Evolutionary conservation across 2,888 invertebrate species (phyloP), one percentile per base, ranked within the genome.

Genomic region (Lypha dubia): DNA sequence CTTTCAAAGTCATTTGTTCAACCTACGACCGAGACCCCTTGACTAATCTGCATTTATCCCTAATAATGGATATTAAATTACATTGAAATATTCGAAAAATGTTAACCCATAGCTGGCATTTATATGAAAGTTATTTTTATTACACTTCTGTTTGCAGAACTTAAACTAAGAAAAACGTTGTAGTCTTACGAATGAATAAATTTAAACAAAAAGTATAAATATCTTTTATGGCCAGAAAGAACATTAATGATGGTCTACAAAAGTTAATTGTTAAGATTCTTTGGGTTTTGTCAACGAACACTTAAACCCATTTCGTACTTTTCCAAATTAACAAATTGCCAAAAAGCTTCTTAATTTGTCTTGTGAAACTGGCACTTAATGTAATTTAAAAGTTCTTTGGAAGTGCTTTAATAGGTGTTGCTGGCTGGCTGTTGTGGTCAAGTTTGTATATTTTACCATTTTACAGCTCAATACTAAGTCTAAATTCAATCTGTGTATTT

Each of bases 211-310:
- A 44, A 24, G 46, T 56, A 46, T 38, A 70, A 63, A 70, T 75
- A 56, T 60, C 38, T 68, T 75, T 44, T 51, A 38, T 53, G 28
- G 56, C 56, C 35, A 56, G 46, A 22, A 58, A 56, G 46, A 22
- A 58, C 74, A 51, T 77, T 70, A 77, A 84, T 79, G 73, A 81
- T 51, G 51, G 63, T 56, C 63, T 51, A 65, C 77, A 84, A 74
- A n/a, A 84, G 77, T 81, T 81, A 84, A 84, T 84, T 73, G 73
- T 77, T 74, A 68, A 74, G 74, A 81, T 70, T 62, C 74, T 35
- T 68, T 46, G 63, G 53, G 24, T 22, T 73, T 58, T 56, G 53
- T 38, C 51, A 56, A 24, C 11, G 13, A 38, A 38, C 63, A 56
- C 58, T 15, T n/a, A 22, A 65, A 13, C 13, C 46, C 67, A 60